Evolutionary conservation across 2,888 invertebrate species (phyloP).

Genomic region (Chloroclystis v-ata): DNA sequence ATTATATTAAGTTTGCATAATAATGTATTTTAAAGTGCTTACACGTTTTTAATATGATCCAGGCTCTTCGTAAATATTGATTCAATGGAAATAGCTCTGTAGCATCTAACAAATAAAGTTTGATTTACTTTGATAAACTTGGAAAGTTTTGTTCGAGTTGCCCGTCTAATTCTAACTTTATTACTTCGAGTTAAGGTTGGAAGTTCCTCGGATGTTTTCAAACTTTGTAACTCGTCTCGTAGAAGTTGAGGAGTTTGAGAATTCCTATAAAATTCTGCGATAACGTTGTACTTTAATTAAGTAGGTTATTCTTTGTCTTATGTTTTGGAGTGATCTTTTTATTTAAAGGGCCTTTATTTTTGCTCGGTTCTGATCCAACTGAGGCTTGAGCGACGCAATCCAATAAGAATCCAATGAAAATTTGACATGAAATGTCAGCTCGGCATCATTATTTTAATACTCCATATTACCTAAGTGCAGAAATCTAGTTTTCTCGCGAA

Average conservation of each 20-base stretch:
- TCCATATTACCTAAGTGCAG: too few relatives aligned
- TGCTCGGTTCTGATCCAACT: too few relatives aligned
- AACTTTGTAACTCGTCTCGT: conserved; percentile 17
- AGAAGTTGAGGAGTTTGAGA: conserved; percentile 17
- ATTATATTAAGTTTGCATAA: neutral
- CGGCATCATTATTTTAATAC: too few relatives aligned
- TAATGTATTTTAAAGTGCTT: conserved; percentile 1
- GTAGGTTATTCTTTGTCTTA: conserved; percentile 9
- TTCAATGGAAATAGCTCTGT: conserved; percentile 17
- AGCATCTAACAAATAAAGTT: conserved; percentile 19
- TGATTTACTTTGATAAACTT: conserved; percentile 20
- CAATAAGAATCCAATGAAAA: too few relatives aligned
- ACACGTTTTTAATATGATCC: conserved; percentile 7
- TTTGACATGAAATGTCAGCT: too few relatives aligned
- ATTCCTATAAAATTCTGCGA: conserved; percentile 16
- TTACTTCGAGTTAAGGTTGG: conserved; percentile 6
- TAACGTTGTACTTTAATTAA: conserved; percentile 14
- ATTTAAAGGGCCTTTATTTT: too few relatives aligned
- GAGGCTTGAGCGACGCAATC: too few relatives aligned
- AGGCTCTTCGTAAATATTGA: conserved; percentile 11
- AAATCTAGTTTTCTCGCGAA: too few relatives aligned
- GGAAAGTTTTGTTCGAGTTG: conserved; percentile 7
- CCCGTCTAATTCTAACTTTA: conserved; percentile 10
- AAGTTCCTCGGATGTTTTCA: conserved; percentile 8
- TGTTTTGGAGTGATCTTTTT: neutral